Conservation (phyloP, 2,113 vertebrate genomes). For the Brachionichthys hirsutus region DNA sequence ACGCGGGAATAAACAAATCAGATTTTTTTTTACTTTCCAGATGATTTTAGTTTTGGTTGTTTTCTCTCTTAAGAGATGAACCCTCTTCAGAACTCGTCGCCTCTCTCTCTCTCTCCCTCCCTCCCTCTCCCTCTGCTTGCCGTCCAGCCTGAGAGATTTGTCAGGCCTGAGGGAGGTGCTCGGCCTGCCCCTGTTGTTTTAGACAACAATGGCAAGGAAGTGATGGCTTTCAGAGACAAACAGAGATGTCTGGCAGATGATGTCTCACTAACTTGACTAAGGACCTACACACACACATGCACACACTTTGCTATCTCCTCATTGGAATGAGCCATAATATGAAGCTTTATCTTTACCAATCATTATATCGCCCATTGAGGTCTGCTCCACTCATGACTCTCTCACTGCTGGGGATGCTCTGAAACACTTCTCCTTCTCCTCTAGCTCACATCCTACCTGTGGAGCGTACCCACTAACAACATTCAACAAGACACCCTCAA, state of each 20-base stretch:
- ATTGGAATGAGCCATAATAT: slow-evolving; percentile 23
- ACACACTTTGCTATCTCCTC: slow-evolving; percentile 17
- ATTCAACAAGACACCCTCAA: too few species aligned
- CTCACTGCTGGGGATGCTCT: too few species aligned
- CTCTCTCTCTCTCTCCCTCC: neutral
- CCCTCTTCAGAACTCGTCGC: slow-evolving; percentile 25
- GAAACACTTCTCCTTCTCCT: too few species aligned
- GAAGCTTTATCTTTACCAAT: too few species aligned
- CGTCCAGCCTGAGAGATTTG: slow-evolving; percentile 54
- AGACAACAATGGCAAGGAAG: slow-evolving; percentile 74
- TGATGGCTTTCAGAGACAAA: slow-evolving; percentile 75
- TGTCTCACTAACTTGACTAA: slow-evolving; percentile 51
- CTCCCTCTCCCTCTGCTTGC: slow-evolving; percentile 3
- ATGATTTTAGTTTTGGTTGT: too few species aligned
- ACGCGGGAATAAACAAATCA: too few species aligned
- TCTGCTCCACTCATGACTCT: too few species aligned
- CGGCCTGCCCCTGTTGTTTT: slow-evolving; percentile 72
- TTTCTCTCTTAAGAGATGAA: slow-evolving; percentile 29
- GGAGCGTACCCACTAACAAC: too few species aligned
- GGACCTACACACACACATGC: slow-evolving; percentile 30
- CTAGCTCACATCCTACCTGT: too few species aligned
- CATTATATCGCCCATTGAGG: too few species aligned
- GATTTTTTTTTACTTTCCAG: too few species aligned
- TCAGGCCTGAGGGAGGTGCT: slow-evolving; percentile 49
- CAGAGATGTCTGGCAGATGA: slow-evolving; percentile 64